phyloP scores from a whole-genome alignment of 2,113 vertebrate species.

The Benthochromis sp. region DNA sequence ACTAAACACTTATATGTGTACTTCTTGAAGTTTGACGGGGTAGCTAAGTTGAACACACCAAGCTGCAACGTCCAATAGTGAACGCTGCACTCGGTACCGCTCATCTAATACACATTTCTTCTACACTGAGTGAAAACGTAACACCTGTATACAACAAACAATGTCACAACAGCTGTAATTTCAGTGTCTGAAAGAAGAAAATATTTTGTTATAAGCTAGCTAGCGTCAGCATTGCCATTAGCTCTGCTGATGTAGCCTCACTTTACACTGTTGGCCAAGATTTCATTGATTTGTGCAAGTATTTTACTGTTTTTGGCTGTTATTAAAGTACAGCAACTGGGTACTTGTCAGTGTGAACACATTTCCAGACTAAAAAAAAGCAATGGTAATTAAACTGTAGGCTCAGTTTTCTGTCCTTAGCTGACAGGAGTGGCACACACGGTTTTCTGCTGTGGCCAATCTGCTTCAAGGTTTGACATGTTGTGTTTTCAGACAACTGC shows the following conservation, averaged over 20 bases:
- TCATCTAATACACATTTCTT: not conserved
- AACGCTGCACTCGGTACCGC: fast-evolving
- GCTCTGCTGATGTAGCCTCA: not conserved
- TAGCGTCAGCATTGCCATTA: not conserved
- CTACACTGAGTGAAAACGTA: fast-evolving
- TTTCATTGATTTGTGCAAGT: not conserved
- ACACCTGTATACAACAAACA: not conserved
- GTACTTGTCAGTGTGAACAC: not conserved
- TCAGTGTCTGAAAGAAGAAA: fast-evolving
- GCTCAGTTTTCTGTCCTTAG: not conserved
- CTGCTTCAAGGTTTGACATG: not conserved
- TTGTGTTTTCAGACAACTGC: not conserved
- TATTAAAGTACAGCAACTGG: not conserved
- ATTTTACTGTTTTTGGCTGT: not conserved
- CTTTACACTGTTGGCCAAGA: not conserved
- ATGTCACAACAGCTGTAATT: not conserved
- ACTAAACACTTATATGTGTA: fast-evolving
- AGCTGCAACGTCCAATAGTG: not conserved
- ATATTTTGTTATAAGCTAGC: not conserved
- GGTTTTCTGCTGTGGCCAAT: not conserved
- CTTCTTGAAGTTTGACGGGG: not conserved
- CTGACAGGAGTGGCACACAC: not conserved
- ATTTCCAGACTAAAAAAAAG: not conserved
- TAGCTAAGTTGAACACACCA: not conserved
- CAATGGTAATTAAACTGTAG: not conserved